Base-by-base conservation (phyloP, 2,797 vertebrate species). In the Hemibagrus guttatus region DNA sequence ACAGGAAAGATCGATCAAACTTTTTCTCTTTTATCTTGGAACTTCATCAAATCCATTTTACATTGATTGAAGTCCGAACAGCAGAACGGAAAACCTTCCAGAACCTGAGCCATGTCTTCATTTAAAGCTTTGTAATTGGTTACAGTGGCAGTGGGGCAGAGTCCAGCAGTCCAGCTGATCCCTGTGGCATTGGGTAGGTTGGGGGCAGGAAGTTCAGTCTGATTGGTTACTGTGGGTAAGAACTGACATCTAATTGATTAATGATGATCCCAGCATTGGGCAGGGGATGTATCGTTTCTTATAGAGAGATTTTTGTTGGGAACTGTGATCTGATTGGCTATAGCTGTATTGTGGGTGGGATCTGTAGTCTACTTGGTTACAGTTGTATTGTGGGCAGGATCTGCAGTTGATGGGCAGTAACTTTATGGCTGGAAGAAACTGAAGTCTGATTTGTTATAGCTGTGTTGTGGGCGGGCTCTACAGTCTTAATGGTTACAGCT, bases 41-140 rank as follows among this genome's bases (percentile, higher is more conserved):
- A 82, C 61, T 66, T 82, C 46, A 66, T 31, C 63, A 28, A 66
- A 82, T 82, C 61, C 61, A 66, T 69, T 86, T 58, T 31, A 81
- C 8, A 81, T 81, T 81, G 80, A 81, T 66, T 64, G 59, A 42
- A 81, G 79, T 81, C 16, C 14, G 13, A 66, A 66, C 16, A 14
- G 56, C 31, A 81, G 26, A 64, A 81, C 0, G 23, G 79, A 79
- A 61, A 81, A 46, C 79, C 14, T 42, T 81, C 58, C 39, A 63
- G 35, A 64, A 28, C 14, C 23, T n/a, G 35, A 81, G 6, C 58
- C 23, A 46, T 63, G 78, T 28, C 56, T 46, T 63, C n/a, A 2
- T 81, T 81, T 46, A 17, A 49, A 81, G 3, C 0, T 13, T 11
- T 64, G 3, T 46, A 63, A 63, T 6, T n/a, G 39, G 23, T 39